Conservation (phyloP, 2,113 vertebrate species). For the Eurystomus gularis region DNA sequence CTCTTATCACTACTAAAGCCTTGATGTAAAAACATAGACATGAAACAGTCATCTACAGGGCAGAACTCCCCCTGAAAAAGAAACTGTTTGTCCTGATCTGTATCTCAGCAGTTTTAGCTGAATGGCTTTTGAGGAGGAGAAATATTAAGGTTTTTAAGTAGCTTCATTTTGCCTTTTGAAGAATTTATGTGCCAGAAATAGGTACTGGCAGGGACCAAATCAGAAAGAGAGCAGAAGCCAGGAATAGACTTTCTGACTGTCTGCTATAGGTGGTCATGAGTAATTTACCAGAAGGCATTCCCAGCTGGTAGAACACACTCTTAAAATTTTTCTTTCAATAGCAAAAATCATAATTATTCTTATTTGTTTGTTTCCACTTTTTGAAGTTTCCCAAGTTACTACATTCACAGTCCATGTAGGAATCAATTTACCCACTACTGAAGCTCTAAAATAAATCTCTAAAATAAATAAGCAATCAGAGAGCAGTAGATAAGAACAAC, state of each 20-base stretch:
- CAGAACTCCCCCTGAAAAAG: background rate
- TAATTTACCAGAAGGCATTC: background rate
- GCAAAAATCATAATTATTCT: background rate
- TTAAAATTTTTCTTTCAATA: background rate
- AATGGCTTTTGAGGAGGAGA: background rate
- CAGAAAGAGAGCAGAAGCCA: background rate
- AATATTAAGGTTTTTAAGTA: background rate
- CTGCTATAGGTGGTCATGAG: background rate
- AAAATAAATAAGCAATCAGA: background rate
- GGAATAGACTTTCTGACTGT: background rate
- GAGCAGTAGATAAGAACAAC: background rate
- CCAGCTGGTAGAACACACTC: background rate
- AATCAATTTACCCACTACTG: background rate
- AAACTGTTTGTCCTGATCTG: background rate
- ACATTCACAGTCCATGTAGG: background rate
- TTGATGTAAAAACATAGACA: background rate
- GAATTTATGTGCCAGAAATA: background rate
- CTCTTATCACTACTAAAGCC: constrained; percentile 22
- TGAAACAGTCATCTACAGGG: background rate
- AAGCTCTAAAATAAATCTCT: background rate
- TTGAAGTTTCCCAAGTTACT: background rate
- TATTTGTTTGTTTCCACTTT: background rate
- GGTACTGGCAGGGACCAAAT: background rate
- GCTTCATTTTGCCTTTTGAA: background rate
- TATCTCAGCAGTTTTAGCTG: background rate